Base-by-base conservation (phyloP, 2,113 vertebrate species). In the Empidonax traillii region DNA sequence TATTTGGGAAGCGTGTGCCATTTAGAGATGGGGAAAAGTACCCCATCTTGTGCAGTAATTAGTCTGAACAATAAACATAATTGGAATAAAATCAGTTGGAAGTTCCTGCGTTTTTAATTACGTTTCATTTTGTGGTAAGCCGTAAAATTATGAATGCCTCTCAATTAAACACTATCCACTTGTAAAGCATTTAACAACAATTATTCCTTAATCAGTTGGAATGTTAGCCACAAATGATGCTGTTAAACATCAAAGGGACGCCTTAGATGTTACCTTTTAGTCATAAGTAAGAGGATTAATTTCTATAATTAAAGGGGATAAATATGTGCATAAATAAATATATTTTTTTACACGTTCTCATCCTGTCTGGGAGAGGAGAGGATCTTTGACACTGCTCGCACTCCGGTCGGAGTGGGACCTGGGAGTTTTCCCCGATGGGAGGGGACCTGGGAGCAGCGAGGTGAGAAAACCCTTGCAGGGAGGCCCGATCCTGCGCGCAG, bases 281-380 rank as follows among this genome's bases (percentile, higher is more conserved):
- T 98, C 97, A 90, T 96, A 98, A 97, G 96, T 97, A 97, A 98
- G 98, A 98, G 98, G 98, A 98, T 98, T 98, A 98, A 98, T 98
- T 97, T 98, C 97, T 98, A 89, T 98, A 97, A 98, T 98, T 98
- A 98, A 96, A 95, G 96, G 76, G 97, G 96, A 98, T 97, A 98
- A 98, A 98, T 98, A 98, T 97, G 98, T 97, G 97, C 97, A 98
- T 98, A 98, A 98, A 97, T 98, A 97, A 96, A 89, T 97, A 92
- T 97, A 65, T 30, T 89, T 93, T 97, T 95, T 95, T 75, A 56
- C 81, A 68, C 71, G 18, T 91, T 97, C 95, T 79, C 84, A 35
- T 93, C 89, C 89, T 69, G 6, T 27, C 90, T n/a, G 85, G 43
- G 94, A 86, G 80, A 89, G 77, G 39, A 28, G 89, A 92, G 51